phyloP scores from a whole-genome alignment of 2,888 invertebrate genomes.

The Syrphus vitripennis region DNA sequence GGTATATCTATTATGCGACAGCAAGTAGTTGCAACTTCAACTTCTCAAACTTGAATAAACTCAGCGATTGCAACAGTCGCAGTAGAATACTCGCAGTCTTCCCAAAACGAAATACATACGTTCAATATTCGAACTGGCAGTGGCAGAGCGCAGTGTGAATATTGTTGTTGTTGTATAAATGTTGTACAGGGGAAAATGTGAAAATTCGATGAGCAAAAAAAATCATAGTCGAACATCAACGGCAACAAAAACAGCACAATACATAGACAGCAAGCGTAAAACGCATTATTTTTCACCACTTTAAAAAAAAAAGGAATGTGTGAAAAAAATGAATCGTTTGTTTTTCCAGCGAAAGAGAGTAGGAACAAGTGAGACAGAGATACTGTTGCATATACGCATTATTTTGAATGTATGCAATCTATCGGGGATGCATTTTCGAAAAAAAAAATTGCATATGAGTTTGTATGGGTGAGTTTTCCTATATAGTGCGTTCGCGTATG shows the following conservation, averaged over 20 bases:
- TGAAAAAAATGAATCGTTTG: conserved; percentile 7
- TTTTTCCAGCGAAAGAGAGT: background rate
- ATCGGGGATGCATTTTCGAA: conserved; percentile 53
- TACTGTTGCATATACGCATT: background rate
- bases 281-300: conserved; percentile 64
- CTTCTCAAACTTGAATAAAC: conserved; percentile 72
- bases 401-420: conserved; percentile 31
- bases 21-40: conserved; percentile 71
- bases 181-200: conserved; percentile 66
- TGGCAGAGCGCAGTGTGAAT: conserved; percentile 51
- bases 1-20: conserved; percentile 43
- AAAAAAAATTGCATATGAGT: conserved; percentile 61
- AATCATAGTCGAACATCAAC: conserved; percentile 31
- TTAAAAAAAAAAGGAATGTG: conserved; percentile 15
- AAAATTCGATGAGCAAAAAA: conserved; percentile 67
- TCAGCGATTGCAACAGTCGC: conserved; percentile 65
- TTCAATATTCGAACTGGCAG: conserved; percentile 63
- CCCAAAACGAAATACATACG: conserved; percentile 27
- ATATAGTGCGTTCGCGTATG: conserved; percentile 1
- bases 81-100: conserved; percentile 70
- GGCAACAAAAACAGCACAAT: conserved; percentile 41
- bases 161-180: conserved; percentile 49
- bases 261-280: conserved; percentile 54
- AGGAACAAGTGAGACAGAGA: conserved; percentile 23
- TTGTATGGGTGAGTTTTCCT: conserved; percentile 40